Percentiles rank a stretch among this genome's conserved stretches.
These are phyloP conservation scores for Ormyrus labotus DNA, from an alignment of 2,888 invertebrate species.

Conservation along the genomic window DNA sequence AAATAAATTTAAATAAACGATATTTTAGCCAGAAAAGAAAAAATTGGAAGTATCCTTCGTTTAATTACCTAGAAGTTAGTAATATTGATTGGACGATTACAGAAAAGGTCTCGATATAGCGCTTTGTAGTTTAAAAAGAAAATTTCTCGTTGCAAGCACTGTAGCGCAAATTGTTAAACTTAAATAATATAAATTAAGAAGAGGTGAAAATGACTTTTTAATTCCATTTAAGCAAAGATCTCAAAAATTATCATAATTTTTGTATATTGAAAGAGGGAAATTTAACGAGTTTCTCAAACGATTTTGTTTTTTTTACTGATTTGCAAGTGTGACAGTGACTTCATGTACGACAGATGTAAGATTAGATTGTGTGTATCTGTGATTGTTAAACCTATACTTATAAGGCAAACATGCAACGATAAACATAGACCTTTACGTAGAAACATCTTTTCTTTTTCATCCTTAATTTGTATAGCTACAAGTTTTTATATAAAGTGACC, in stretches of 20 bases:
- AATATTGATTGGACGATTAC: background rate
- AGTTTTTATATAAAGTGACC: constrained; percentile 46
- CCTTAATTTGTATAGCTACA: constrained; percentile 50
- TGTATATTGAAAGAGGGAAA: constrained; percentile 11
- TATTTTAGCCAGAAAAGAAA: background rate
- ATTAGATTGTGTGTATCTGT: constrained; percentile 58
- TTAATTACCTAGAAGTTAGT: background rate
- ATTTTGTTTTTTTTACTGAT: constrained; percentile 40
- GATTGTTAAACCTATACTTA: constrained; percentile 55
- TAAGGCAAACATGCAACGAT: constrained; percentile 49
- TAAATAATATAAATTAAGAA: background rate
- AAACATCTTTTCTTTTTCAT: constrained; percentile 33
- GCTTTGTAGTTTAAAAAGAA: constrained; percentile 14
- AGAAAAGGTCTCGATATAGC: background rate
- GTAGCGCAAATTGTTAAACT: constrained; percentile 22
- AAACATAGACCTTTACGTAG: constrained; percentile 45
- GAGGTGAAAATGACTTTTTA: background rate
- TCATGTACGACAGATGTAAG: constrained; percentile 54
- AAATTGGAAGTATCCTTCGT: background rate
- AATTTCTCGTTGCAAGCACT: constrained; percentile 11
- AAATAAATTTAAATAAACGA: too few species aligned
- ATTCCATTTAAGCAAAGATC: constrained; percentile 46
- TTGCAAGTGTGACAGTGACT: constrained; percentile 48
- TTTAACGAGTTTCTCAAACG: constrained; percentile 33
- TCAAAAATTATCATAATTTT: constrained; percentile 38